phyloP scores from a whole-genome alignment of 2,888 invertebrate genomes.

The Cephus runcator region DNA sequence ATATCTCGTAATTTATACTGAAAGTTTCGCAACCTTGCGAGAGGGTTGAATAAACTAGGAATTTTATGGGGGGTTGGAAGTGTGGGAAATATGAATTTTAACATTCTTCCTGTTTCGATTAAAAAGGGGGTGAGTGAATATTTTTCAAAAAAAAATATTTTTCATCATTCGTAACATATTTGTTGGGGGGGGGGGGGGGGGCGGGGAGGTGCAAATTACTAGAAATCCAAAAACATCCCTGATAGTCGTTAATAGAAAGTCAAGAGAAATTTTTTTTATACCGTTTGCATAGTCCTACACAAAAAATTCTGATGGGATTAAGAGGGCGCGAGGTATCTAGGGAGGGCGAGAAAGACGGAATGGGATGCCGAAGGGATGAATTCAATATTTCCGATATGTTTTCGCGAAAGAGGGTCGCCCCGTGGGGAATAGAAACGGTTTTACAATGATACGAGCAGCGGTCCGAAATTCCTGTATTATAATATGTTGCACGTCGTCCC shows the following conservation, averaged over 20 bases:
- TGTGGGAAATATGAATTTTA: slow-evolving; percentile 6
- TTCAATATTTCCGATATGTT: slow-evolving; percentile 24
- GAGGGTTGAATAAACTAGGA: neutral
- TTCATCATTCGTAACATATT: neutral
- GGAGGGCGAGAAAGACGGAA: neutral
- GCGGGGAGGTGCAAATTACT: too few species aligned
- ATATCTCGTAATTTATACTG: slow-evolving; percentile 30
- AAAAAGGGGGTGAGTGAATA: neutral
- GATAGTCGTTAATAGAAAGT: neutral
- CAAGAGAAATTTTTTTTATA: too few species aligned
- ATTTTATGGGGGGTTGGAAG: neutral
- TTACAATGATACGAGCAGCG: slow-evolving; percentile 19
- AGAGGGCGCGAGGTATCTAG: slow-evolving; percentile 10
- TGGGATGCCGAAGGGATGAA: slow-evolving; percentile 19
- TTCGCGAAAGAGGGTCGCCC: slow-evolving; percentile 20
- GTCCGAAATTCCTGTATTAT: slow-evolving; percentile 19
- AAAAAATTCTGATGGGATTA: neutral
- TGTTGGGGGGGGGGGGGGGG: too few species aligned
- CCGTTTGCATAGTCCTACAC: neutral
- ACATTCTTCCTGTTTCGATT: neutral
- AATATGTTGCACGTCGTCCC: slow-evolving; percentile 11
- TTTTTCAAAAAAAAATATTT: neutral
- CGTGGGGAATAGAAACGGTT: slow-evolving; percentile 18
- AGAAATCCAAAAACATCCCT: neutral
- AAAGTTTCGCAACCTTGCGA: slow-evolving; percentile 35